Evolutionary conservation across 2,888 invertebrate species (phyloP).

Genomic region (Lithophane ornitopus): DNA sequence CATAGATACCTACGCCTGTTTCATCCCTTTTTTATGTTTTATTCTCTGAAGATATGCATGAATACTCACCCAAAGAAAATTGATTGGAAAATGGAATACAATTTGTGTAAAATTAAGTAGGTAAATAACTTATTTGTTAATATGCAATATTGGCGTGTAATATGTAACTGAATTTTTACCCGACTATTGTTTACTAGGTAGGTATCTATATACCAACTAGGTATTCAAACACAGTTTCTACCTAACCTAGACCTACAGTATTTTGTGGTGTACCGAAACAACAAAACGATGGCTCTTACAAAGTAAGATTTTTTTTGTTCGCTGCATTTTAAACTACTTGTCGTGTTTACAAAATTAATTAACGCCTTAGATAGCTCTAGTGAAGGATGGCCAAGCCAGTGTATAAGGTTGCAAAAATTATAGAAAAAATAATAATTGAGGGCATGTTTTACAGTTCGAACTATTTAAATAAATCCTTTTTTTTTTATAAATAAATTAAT

Average conservation of each 20-base stretch:
- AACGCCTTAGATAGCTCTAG: not conserved
- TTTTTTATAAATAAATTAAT: too few relatives aligned
- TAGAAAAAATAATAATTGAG: not conserved
- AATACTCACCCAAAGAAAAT: not conserved
- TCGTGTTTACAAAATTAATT: slow-evolving; percentile 38
- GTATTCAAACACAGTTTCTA: not conserved
- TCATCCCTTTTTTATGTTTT: too few relatives aligned
- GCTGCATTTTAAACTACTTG: slow-evolving; percentile 16
- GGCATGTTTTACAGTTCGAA: not conserved
- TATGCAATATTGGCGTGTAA: not conserved
- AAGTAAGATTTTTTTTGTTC: slow-evolving; percentile 5
- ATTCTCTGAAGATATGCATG: not conserved
- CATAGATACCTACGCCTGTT: not conserved
- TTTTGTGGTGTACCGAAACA: not conserved
- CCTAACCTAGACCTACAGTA: not conserved
- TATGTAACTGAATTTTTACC: not conserved
- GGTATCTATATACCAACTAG: not conserved
- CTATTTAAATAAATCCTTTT: too few relatives aligned
- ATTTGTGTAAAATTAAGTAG: not conserved
- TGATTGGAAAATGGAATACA: not conserved
- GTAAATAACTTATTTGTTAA: too few relatives aligned
- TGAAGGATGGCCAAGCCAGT: not conserved
- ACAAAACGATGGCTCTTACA: slow-evolving; percentile 6
- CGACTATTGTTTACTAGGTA: not conserved
- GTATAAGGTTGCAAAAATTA: not conserved